Conservation (phyloP, 2,888 invertebrate species). For the Uropetala carovei region DNA sequence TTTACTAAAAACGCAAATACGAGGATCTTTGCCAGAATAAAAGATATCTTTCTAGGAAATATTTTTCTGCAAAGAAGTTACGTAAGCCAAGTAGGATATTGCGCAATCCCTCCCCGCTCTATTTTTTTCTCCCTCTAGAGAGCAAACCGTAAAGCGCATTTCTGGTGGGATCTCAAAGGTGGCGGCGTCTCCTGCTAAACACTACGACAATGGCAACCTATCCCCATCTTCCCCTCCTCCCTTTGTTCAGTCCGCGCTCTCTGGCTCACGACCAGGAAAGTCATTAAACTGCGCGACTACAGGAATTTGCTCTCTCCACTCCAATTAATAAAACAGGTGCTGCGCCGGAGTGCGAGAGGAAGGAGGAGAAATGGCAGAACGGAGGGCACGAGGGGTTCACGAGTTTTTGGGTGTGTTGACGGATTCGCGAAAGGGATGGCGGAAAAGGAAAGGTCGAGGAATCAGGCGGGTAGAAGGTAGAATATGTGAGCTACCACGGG, state of each 20-base stretch:
- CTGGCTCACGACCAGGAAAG: constrained; percentile 12
- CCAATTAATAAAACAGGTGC: constrained; percentile 35
- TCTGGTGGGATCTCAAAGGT: not conserved
- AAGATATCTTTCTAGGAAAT: not conserved
- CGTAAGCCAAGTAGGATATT: not conserved
- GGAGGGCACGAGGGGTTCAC: not conserved
- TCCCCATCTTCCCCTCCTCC: not conserved
- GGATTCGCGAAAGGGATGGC: not conserved
- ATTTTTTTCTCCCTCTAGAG: not conserved
- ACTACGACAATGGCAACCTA: constrained; percentile 32
- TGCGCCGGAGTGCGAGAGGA: not conserved
- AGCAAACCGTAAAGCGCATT: not conserved
- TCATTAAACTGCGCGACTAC: constrained; percentile 9
- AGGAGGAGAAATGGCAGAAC: not conserved
- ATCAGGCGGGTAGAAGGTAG: too few relatives aligned
- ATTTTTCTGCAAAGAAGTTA: not conserved
- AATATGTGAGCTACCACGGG: too few relatives aligned
- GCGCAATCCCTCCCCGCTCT: not conserved
- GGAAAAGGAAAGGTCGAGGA: not conserved
- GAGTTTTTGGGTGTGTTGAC: not conserved
- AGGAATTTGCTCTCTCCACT: constrained; percentile 28
- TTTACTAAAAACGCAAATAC: too few relatives aligned
- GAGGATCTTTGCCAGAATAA: not conserved
- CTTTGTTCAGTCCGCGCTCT: constrained; percentile 1
- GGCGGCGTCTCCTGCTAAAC: not conserved